phyloP scores from a whole-genome alignment of 2,113 vertebrate species.

The Scytalopus superciliaris region DNA sequence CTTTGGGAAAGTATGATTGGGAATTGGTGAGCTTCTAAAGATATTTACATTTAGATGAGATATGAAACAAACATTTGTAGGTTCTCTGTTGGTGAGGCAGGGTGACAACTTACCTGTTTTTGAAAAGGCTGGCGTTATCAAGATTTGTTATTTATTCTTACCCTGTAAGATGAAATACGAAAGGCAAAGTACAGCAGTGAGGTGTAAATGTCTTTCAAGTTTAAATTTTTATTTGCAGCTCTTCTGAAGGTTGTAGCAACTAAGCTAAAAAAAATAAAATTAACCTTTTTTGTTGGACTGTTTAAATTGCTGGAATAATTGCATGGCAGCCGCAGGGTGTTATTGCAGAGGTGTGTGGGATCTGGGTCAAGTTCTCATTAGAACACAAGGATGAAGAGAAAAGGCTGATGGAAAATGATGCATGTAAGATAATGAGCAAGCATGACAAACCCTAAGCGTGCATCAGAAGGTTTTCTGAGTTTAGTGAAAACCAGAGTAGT shows the following conservation, averaged over 20 bases:
- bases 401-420: background rate
- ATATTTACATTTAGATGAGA: background rate
- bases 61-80: background rate
- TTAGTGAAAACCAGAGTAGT: background rate
- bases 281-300: background rate
- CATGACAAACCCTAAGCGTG: background rate
- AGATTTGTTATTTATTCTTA: background rate
- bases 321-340: rapidly evolving
- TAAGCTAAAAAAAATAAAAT: background rate
- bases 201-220: background rate
- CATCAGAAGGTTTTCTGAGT: background rate
- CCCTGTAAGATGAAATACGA: background rate
- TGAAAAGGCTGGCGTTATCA: background rate
- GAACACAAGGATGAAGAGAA: background rate
- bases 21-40: background rate
- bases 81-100: background rate
- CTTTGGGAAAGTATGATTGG: background rate
- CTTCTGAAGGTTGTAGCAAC: background rate
- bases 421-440: background rate
- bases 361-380: background rate
- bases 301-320: background rate
- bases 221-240: background rate
- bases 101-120: background rate
- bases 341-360: background rate
- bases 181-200: background rate